These are phyloP conservation scores for Mastigias papua DNA, from an alignment of 30 jellyfish, hydroid and myxozoan species.

Conservation along the genomic window DNA sequence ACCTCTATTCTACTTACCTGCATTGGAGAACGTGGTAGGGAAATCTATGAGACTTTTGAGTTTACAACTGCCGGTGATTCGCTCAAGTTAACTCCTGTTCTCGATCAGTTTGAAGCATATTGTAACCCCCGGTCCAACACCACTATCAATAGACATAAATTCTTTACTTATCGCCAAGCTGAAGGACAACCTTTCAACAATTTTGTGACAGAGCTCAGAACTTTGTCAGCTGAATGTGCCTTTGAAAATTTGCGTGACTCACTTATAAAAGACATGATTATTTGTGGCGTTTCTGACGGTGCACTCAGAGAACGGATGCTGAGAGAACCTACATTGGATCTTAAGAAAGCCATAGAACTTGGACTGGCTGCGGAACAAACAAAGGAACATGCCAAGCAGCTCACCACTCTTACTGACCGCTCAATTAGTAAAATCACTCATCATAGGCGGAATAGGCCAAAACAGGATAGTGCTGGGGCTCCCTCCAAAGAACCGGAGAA, in stretches of 20 bases:
- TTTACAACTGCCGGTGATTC: constrained; percentile 58
- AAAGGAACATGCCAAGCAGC: constrained; percentile 55
- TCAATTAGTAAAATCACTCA: constrained; percentile 50
- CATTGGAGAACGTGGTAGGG: constrained; percentile 68
- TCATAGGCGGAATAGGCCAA: constrained; percentile 14
- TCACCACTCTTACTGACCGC: constrained; percentile 50
- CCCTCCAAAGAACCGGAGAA: constrained; percentile 44
- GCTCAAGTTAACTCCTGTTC: constrained; percentile 57
- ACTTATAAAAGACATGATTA: constrained; percentile 56
- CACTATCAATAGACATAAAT: constrained; percentile 54
- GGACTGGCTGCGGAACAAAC: constrained; percentile 62
- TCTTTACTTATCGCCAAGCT: constrained; percentile 51
- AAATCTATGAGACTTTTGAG: constrained; percentile 59
- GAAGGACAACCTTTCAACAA: constrained; percentile 57
- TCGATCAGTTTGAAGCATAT: constrained; percentile 54
- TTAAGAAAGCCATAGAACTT: constrained; percentile 61
- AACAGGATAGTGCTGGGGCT: constrained; percentile 43
- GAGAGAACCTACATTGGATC: constrained; percentile 63
- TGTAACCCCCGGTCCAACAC: constrained; percentile 58
- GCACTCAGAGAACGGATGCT: constrained; percentile 57
- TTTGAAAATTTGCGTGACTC: constrained; percentile 56
- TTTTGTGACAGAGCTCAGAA: constrained; percentile 54
- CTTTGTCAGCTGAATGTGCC: constrained; percentile 74
- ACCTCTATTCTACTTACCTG: constrained; percentile 58
- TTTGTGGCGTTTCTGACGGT: constrained; percentile 65